A percentile compares a stretch with the other conserved stretches of the same genome.
Evolutionary conservation across 2,113 vertebrate genomes (phyloP).

Genomic region (Castor canadensis): DNA sequence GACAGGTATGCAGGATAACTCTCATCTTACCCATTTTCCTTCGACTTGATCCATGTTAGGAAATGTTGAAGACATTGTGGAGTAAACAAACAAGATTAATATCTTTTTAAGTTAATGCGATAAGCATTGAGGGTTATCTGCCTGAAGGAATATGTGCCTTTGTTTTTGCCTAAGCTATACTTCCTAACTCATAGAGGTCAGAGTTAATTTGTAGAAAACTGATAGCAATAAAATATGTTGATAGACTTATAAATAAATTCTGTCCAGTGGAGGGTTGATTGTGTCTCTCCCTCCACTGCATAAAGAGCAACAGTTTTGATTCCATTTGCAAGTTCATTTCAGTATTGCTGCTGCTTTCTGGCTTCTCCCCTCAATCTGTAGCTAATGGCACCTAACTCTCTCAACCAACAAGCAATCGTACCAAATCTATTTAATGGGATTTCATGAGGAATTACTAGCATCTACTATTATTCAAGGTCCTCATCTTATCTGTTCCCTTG

Average conservation of each 20-base stretch:
- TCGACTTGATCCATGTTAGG: not conserved
- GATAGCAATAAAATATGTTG: not conserved
- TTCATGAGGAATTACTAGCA: not conserved
- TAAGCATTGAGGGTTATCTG: not conserved
- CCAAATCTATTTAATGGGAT: not conserved
- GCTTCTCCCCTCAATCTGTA: not conserved
- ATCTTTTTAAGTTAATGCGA: not conserved
- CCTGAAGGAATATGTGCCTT: not conserved
- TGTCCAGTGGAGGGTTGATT: not conserved
- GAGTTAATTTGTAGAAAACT: slow-evolving; percentile 1
- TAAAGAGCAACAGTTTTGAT: not conserved
- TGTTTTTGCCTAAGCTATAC: not conserved
- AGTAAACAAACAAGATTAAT: not conserved
- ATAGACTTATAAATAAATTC: not conserved
- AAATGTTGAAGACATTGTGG: not conserved
- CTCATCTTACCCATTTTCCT: too few relatives aligned
- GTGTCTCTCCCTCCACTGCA: too few relatives aligned
- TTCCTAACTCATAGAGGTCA: not conserved
- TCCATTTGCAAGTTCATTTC: not conserved
- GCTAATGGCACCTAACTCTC: not conserved
- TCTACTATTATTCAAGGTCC: not conserved
- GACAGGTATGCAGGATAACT: too few relatives aligned
- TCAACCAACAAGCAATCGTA: not conserved
- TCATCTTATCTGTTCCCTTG: not conserved
- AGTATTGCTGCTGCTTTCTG: not conserved